Percentiles rank a stretch among this genome's conserved stretches.
phyloP scores from a whole-genome alignment of 2,797 vertebrate genomes.

The Pantherophis alleghaniensis region DNA sequence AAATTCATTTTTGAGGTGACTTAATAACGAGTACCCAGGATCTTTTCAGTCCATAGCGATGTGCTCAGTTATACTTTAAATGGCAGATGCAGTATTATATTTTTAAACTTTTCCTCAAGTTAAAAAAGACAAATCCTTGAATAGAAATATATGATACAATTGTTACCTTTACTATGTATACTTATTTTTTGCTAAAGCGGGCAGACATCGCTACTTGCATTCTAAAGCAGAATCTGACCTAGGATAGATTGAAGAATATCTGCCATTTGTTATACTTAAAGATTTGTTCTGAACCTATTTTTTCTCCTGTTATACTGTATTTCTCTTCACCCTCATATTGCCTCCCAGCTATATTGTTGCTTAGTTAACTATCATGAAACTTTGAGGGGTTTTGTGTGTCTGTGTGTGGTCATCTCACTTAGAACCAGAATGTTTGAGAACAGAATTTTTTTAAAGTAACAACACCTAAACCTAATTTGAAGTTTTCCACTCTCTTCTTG shows the following conservation, averaged over 20 bases:
- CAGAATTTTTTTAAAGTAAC: not conserved
- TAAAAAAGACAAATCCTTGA: not conserved
- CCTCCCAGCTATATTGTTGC: not conserved
- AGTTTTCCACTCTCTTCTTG: not conserved
- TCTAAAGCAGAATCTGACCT: not conserved
- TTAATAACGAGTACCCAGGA: not conserved
- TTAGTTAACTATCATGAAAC: not conserved
- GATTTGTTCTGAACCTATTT: not conserved
- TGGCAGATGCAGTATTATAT: not conserved
- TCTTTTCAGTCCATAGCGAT: not conserved
- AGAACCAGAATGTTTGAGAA: not conserved
- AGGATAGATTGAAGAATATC: not conserved
- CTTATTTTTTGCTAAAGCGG: not conserved
- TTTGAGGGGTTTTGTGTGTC: not conserved
- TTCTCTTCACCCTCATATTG: not conserved
- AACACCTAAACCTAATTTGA: not conserved
- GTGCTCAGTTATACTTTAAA: not conserved
- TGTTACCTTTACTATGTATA: not conserved
- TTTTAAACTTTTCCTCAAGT: not conserved
- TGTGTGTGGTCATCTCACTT: not conserved
- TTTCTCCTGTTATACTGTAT: not conserved
- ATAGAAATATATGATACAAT: not conserved
- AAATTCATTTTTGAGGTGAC: not conserved
- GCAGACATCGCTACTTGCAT: not conserved
- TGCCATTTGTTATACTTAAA: not conserved